phyloP scores from a whole-genome alignment of 2,888 invertebrate species.

The Sipha maydis region DNA sequence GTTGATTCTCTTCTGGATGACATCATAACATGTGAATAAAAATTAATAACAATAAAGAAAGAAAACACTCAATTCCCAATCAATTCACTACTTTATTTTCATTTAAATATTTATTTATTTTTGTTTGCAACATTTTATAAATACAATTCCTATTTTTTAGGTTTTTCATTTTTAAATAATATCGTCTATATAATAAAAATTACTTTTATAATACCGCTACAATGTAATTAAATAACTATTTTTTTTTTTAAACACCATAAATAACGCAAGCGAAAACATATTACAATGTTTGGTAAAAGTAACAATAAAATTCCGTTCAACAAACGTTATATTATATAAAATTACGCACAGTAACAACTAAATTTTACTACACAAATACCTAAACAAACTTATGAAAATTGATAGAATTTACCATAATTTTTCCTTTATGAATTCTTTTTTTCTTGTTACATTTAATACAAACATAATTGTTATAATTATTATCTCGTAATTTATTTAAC shows the following conservation, averaged over 20 bases:
- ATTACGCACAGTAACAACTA: constrained; percentile 59
- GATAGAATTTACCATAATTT: constrained; percentile 13
- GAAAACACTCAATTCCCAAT: constrained; percentile 25
- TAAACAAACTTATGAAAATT: constrained; percentile 55
- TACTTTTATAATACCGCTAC: constrained; percentile 50
- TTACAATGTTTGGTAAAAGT: constrained; percentile 59
- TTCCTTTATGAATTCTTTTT: constrained; percentile 32
- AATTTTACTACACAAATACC: constrained; percentile 51
- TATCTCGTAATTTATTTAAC: constrained; percentile 40
- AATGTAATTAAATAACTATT: constrained; percentile 57
- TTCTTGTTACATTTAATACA: constrained; percentile 24
- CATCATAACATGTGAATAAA: no score
- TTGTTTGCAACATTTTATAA: constrained; percentile 43
- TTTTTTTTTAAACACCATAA: constrained; percentile 56
- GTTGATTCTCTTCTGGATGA: no score
- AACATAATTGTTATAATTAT: constrained; percentile 36
- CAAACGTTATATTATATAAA: constrained; percentile 55
- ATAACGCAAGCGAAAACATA: constrained; percentile 62
- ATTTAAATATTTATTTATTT: constrained; percentile 34
- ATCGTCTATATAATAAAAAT: constrained; percentile 53
- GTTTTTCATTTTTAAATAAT: constrained; percentile 59
- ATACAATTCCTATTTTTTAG: constrained; percentile 55
- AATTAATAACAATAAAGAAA: background rate
- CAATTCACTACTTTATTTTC: constrained; percentile 60
- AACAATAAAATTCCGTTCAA: constrained; percentile 60